Evolutionary conservation across 1,140 invertebrate genomes (phyloP).

Genomic region (Diprion similis): DNA sequence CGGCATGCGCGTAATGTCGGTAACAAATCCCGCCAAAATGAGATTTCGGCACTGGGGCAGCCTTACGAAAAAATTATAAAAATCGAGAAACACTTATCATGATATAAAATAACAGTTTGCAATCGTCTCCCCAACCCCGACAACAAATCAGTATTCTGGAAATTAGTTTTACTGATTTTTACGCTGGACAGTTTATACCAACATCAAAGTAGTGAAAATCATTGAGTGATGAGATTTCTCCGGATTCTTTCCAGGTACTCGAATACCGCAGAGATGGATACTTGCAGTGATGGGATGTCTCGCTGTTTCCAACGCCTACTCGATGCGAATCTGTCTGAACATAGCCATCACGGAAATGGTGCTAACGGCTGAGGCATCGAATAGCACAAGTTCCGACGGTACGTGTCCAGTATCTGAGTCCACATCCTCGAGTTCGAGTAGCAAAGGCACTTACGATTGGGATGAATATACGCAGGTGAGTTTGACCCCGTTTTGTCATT

Average conservation of each 20-base stretch:
- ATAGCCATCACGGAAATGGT: constrained; percentile 90
- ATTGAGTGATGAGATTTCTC: no score
- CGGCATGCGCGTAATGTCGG: no score
- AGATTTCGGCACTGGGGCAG: no score
- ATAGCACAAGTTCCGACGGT: constrained; percentile 56
- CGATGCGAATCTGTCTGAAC: constrained; percentile 86
- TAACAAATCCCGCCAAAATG: no score
- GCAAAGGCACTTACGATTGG: constrained; percentile 65
- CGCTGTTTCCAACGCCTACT: constrained; percentile 79
- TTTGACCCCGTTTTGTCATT: not conserved
- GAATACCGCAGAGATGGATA: constrained; percentile 25
- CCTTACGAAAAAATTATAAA: no score
- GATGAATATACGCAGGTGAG: constrained; percentile 64
- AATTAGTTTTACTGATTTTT: no score
- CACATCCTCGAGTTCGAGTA: not conserved
- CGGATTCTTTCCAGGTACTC: constrained; percentile 5
- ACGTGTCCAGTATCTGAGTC: constrained; percentile 54
- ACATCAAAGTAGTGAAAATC: no score
- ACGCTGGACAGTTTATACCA: no score
- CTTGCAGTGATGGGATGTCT: constrained; percentile 68
- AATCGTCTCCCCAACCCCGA: no score
- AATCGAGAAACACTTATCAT: no score
- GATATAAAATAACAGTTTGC: no score
- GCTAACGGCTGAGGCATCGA: constrained; percentile 49
- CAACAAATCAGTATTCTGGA: no score